Evolutionary conservation across 2,797 vertebrate genomes (phyloP), one percentile per base, ranked within the genome.

Genomic region (Mastacembelus armatus): DNA sequence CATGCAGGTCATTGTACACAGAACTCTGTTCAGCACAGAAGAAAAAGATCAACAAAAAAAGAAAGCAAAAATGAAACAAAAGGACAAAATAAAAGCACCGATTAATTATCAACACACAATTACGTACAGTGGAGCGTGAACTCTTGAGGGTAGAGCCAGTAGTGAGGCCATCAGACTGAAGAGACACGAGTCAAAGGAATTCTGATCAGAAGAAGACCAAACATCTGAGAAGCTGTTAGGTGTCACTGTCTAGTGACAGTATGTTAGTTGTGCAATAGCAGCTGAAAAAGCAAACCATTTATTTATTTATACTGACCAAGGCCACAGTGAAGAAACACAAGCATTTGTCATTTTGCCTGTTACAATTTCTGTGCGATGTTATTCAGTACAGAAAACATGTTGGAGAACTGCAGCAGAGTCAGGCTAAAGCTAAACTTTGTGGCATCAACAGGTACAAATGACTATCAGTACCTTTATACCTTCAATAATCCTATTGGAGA

Each of bases 51-150:
- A 40, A 18, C 49, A 63, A n/a, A n/a, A n/a, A n/a, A n/a, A n/a
- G n/a, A 62, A 52, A 16, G 11, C n/a, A 10, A 8, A 29, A 66
- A 66, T 47, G 24, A 72, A 30, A 71, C 7, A 62, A 55, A 61
- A 18, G 55, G 21, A 26, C 5, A 42, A 4, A 54, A 43, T 18
- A 45, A 40, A 70, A 62, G 40, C 11, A 1, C 12, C 10, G n/a
- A 75, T 19, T 39, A 74, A 60, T 32, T 47, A 22, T 75, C 10
- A 5, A 27, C 39, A 33, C 45, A 49, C 0, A 47, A 60, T 67
- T 94, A 95, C 95, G 90, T 95, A 95, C 93, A 89, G 93, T 93
- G 67, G 94, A 95, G 74, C 90, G 91, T 69, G 93, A 93, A 54
- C 67, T 90, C 90, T 91, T 94, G 77, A 94, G 90, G 48, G 84